Base-by-base conservation (phyloP, 2,888 invertebrate genomes). In the Axea sp. region DNA sequence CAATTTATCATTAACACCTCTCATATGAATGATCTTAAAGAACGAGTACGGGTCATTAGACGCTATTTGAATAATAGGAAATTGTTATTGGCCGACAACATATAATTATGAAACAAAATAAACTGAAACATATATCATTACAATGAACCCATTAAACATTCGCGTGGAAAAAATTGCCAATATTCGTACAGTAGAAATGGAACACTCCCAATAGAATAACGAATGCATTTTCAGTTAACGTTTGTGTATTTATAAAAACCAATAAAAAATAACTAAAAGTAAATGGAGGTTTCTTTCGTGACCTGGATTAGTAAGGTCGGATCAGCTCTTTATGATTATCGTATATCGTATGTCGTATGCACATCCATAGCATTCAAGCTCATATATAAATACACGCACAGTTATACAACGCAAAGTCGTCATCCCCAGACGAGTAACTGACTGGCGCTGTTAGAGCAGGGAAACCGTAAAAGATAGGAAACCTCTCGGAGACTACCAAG, bases 381-480 rank as follows among this genome's bases (percentile, higher is more conserved):
- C 47, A 35, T 55, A 51, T 33, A 41, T 59, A 53, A 45, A 33
- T 33, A 43, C 19, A 51, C 41, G 12, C 45, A 31, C 24, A 37
- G 37, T 28, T 64, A 39, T 51, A 51, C 57, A 35, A 35, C 39
- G 53, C 17, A 17, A 22, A 73, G 49, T 59, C 49, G 57, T 73
- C 73, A 73, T 73, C 68, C 68, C 73, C 45, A 55, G 68, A 47
- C 45, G 41, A 59, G 9, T 35, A 28, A 28, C 53, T 41, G 71
- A 59, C 31, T 64, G 47, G 60, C 51, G 57, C 64, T 57, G 73
- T 67, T 78, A 78, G 81, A 83, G 80, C 80, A 85, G 85, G 84
- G 86, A 87, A 87, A 86, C 87, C 86, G 85, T 86, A 86, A 80
- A 87, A 87, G 86, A 85, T 87, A 83, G 86, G 87, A 87, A 87